Percentiles rank a stretch among this genome's conserved stretches.
Evolutionary conservation across 2,888 invertebrate genomes (phyloP).

Genomic region (Liodrosophila aerea): DNA sequence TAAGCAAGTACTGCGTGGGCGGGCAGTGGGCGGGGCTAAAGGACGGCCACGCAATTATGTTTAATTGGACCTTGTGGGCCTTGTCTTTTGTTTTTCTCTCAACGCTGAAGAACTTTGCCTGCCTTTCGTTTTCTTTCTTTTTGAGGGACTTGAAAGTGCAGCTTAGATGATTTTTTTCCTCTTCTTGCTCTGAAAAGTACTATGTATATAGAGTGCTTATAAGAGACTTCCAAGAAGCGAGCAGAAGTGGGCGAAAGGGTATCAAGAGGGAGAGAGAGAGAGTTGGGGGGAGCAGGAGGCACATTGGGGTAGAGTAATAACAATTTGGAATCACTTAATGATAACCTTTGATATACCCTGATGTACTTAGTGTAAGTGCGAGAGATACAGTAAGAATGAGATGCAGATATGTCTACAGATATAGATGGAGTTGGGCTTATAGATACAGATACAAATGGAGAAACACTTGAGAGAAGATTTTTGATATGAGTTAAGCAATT

Average conservation of each 20-base stretch:
- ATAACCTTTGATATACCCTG: slow-evolving; percentile 5
- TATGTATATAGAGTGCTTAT: slow-evolving; percentile 29
- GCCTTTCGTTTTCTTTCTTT: slow-evolving; percentile 1
- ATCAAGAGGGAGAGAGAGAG: no score
- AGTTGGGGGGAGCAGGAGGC: no score
- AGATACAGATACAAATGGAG: no score
- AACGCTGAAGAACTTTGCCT: slow-evolving; percentile 7
- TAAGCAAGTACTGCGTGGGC: slow-evolving; percentile 7
- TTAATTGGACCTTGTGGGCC: slow-evolving; percentile 71
- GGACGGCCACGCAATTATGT: slow-evolving; percentile 62
- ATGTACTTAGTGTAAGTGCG: background rate
- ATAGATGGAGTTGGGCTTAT: no score
- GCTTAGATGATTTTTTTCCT: slow-evolving; percentile 22
- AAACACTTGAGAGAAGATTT: no score
- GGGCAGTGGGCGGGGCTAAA: slow-evolving; percentile 35
- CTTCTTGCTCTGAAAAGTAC: no score
- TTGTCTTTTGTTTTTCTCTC: slow-evolving; percentile 28
- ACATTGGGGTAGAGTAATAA: background rate
- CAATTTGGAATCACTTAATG: slow-evolving; percentile 19
- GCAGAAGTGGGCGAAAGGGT: background rate
- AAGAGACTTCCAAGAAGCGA: slow-evolving; percentile 8
- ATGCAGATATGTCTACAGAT: no score
- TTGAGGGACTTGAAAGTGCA: slow-evolving; percentile 39
- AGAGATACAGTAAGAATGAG: no score
- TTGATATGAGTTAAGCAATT: no score